Conservation (phyloP, 1,140 invertebrate genomes). For the Apis mellifera region DNA sequence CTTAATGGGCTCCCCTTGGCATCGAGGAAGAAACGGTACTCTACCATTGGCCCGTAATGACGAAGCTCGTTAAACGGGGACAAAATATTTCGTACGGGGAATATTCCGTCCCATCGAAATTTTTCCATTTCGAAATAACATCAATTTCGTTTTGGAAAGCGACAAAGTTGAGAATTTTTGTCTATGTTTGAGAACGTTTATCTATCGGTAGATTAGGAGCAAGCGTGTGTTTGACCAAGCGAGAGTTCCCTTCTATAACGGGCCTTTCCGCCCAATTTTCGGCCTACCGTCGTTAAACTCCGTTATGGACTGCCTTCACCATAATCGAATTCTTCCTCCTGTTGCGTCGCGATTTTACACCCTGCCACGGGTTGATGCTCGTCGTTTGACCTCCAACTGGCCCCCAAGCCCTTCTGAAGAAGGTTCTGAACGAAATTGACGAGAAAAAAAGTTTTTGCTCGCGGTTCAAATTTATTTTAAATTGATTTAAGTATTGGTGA, state of each 20-base stretch:
- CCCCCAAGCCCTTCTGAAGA: too few relatives aligned
- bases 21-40: conserved; percentile 17
- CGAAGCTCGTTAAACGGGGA: conserved; percentile 27
- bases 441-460: neutral
- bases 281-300: conserved; percentile 18
- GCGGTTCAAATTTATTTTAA: too few relatives aligned
- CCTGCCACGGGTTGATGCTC: neutral
- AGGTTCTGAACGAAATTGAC: neutral
- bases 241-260: conserved; percentile 50
- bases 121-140: too few relatives aligned
- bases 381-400: neutral
- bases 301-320: neutral
- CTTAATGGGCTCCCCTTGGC: conserved; percentile 22
- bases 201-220: conserved; percentile 27
- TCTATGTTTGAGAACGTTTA: conserved; percentile 3
- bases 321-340: conserved; percentile 25
- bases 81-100: conserved; percentile 3
- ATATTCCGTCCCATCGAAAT: neutral
- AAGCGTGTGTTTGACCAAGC: conserved; percentile 16
- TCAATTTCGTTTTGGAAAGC: conserved; percentile 14
- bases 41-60: conserved; percentile 3
- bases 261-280: conserved; percentile 34
- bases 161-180: conserved; percentile 33
- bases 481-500: too few relatives aligned
- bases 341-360: neutral